Percentiles rank a stretch among this genome's conserved stretches.
These are phyloP conservation scores for Heteromormyrus szaboi DNA, from an alignment of 2,797 vertebrate genomes.

Conservation along the genomic window DNA sequence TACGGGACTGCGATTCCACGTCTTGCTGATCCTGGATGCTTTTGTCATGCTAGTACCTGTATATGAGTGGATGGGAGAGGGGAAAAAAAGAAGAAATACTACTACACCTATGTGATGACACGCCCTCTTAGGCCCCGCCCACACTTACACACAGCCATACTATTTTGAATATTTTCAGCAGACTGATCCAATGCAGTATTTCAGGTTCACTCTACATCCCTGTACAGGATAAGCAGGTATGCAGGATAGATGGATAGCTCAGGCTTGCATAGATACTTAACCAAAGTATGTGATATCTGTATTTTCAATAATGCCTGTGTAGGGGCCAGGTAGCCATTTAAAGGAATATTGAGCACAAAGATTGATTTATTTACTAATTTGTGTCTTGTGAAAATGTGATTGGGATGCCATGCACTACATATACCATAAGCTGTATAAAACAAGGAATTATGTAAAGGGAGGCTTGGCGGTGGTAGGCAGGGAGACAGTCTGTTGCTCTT, in stretches of 20 bases:
- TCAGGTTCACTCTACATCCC: not conserved
- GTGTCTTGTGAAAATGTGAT: not conserved
- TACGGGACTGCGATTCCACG: not conserved
- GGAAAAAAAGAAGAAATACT: not conserved
- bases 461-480: not conserved
- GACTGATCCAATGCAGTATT: not conserved
- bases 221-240: not conserved
- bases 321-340: not conserved
- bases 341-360: not conserved
- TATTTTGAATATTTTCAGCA: not conserved
- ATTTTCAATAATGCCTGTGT: not conserved
- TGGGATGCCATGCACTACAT: not conserved
- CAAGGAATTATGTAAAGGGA: not conserved
- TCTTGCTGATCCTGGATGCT: not conserved
- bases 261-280: not conserved
- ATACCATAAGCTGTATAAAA: not conserved
- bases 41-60: not conserved
- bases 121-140: not conserved
- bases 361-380: not conserved
- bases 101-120: not conserved
- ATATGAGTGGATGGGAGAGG: not conserved
- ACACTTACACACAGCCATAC: not conserved
- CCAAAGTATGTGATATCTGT: not conserved
- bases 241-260: not conserved
- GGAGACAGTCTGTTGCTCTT: not conserved